Percentiles rank a stretch among this genome's conserved stretches.
phyloP scores from a whole-genome alignment of 2,888 invertebrate genomes.

The Seladonia tumulorum region DNA sequence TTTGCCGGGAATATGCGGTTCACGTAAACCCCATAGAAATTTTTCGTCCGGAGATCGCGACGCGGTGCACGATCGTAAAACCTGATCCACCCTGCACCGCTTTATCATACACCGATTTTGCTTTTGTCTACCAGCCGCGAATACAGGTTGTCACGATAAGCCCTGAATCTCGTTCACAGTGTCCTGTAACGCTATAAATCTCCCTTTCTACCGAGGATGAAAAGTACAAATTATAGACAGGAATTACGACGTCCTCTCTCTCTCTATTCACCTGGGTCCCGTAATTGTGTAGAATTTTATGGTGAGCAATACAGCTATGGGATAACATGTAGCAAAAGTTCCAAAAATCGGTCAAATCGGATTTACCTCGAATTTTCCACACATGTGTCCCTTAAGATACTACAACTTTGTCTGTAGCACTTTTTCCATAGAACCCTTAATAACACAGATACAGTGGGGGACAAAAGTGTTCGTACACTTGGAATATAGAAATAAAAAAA shows the following conservation, averaged over 20 bases:
- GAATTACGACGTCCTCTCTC: neutral
- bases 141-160: conserved; percentile 12
- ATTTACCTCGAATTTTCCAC: no score
- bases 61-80: conserved; percentile 1
- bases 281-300: neutral
- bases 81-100: neutral
- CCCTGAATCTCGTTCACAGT: neutral
- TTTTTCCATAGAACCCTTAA: no score
- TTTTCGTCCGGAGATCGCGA: neutral
- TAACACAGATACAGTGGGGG: no score
- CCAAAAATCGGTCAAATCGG: no score
- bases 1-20: neutral
- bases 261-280: neutral
- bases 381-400: no score
- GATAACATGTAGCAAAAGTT: neutral
- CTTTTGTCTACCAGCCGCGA: neutral
- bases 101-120: neutral
- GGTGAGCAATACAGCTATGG: neutral
- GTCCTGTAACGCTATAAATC: neutral
- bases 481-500: no score
- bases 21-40: conserved; percentile 32
- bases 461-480: no score
- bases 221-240: conserved; percentile 5
- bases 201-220: neutral
- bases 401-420: no score